These are phyloP conservation scores for Drosophila falleni DNA, from an alignment of 2,888 invertebrate species.

Conservation along the genomic window DNA sequence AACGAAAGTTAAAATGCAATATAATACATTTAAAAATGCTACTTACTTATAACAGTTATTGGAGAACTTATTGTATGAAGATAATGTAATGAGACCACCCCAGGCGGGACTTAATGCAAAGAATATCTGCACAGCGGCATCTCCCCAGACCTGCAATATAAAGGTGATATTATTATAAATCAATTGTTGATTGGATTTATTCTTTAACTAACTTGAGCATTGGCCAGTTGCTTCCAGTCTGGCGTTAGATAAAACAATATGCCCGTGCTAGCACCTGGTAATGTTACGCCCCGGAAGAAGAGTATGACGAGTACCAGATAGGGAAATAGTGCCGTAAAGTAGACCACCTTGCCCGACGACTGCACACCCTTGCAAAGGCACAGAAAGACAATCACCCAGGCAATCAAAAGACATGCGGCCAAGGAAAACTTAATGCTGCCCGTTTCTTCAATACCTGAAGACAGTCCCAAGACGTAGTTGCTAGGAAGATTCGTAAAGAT, in stretches of 20 bases:
- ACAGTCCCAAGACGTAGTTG: slow-evolving; percentile 87
- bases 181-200: background rate
- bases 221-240: slow-evolving; percentile 90
- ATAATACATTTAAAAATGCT: background rate
- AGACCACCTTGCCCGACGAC: slow-evolving; percentile 92
- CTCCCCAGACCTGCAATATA: slow-evolving; percentile 90
- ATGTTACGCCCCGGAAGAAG: slow-evolving; percentile 91
- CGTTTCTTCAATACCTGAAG: slow-evolving; percentile 91
- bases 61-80: slow-evolving; percentile 93
- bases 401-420: slow-evolving; percentile 90
- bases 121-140: slow-evolving; percentile 94
- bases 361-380: slow-evolving; percentile 93
- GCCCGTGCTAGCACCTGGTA: slow-evolving; percentile 92
- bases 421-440: slow-evolving; percentile 89
- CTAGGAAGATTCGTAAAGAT: slow-evolving; percentile 85
- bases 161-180: background rate
- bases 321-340: slow-evolving; percentile 91
- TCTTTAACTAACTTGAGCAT: slow-evolving; percentile 87
- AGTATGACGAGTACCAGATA: slow-evolving; percentile 91
- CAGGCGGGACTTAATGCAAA: slow-evolving; percentile 94
- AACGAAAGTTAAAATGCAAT: background rate
- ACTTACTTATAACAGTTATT: slow-evolving; percentile 92
- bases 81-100: slow-evolving; percentile 94
- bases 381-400: slow-evolving; percentile 92
- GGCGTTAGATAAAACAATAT: slow-evolving; percentile 93